Evolutionary conservation across 1,140 invertebrate species (phyloP), one percentile per base, ranked within the genome.

Genomic region (Zaprionus nigranus): DNA sequence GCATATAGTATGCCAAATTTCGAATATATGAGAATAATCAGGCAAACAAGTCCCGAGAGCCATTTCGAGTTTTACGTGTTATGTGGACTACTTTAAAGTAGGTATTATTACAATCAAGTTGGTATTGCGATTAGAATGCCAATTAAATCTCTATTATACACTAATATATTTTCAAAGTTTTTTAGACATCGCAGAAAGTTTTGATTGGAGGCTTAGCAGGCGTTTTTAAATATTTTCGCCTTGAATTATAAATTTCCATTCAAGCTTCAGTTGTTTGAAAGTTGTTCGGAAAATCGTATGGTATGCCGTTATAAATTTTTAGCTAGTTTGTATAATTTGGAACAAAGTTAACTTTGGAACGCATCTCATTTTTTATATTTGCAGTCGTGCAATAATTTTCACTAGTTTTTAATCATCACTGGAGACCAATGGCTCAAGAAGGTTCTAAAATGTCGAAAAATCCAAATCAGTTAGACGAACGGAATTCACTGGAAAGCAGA

Each of bases 381-480:
- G 30, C 30, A 17, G 17, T 51, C 20, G 46, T 51, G 30, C 30
- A 51, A 22, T 17, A 12, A 5, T 51, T 51, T 24, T 13, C 46
- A 13, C 22, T 11, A 12, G 20, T 22, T 24, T 22, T 22, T 11
- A 11, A 51, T 34, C 30, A 51, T 51, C 46, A 51, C 20, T 51
- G 22, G 11, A 51, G 3, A 51, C 20, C 49, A 6, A 69, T 61
- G 66, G 46, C 66, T 9, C 28, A 68, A n/a, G 22, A 43, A 15
- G 20, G 51, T 51, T 15, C 26, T 6, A 56, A 28, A 0, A 15
- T 11, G 26, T 26, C 4, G 5, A 53, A 0, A n/a, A 53, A 34
- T 2, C 4, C 24, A n/a, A 53, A 34, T 5, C 9, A 26, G 24
- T 11, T n/a, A 28, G 20, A 30, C 24, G 24, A 30, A 13, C 46